Evolutionary conservation across 1,140 invertebrate genomes (phyloP).

Genomic region (Aphidius gifuensis): DNA sequence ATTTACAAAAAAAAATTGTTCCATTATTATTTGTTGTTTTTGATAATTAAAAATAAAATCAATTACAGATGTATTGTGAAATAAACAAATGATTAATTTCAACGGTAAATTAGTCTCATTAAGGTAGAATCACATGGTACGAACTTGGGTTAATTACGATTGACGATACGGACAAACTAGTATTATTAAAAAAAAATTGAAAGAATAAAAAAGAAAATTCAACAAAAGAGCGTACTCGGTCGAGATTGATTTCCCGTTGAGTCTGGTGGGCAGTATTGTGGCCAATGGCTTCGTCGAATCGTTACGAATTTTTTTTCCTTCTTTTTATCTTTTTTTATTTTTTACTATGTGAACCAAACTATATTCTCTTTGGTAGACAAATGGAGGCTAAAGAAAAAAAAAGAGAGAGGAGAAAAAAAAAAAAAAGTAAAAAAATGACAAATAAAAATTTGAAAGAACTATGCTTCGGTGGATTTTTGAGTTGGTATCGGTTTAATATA

Average conservation of each 20-base stretch:
- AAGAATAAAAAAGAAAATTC: not conserved
- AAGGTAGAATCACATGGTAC: slow-evolving; percentile 12
- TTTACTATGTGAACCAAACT: slow-evolving; percentile 11
- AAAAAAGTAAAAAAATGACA: not conserved
- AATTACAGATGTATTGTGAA: too few relatives aligned
- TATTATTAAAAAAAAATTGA: slow-evolving; percentile 20
- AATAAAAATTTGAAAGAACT: slow-evolving; percentile 10
- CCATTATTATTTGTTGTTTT: too few relatives aligned
- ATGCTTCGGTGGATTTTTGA: slow-evolving; percentile 29
- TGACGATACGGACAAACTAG: slow-evolving; percentile 10
- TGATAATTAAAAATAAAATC: too few relatives aligned
- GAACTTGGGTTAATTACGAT: slow-evolving; percentile 20
- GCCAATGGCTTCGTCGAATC: slow-evolving; percentile 25
- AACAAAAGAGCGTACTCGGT: not conserved
- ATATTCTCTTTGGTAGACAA: slow-evolving; percentile 24
- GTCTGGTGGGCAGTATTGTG: slow-evolving; percentile 21
- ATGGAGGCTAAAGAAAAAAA: slow-evolving; percentile 17
- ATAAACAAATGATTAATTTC: slow-evolving; percentile 17
- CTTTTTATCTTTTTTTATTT: slow-evolving; percentile 3
- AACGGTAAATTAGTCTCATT: slow-evolving; percentile 16
- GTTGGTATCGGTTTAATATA: slow-evolving; percentile 38
- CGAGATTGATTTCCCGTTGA: slow-evolving; percentile 24
- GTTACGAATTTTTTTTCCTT: slow-evolving; percentile 14
- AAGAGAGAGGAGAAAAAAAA: not conserved
- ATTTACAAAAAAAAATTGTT: too few relatives aligned